These are phyloP conservation scores for Shargacucullia verbasci DNA, from an alignment of 2,888 invertebrate species.

Conservation along the genomic window DNA sequence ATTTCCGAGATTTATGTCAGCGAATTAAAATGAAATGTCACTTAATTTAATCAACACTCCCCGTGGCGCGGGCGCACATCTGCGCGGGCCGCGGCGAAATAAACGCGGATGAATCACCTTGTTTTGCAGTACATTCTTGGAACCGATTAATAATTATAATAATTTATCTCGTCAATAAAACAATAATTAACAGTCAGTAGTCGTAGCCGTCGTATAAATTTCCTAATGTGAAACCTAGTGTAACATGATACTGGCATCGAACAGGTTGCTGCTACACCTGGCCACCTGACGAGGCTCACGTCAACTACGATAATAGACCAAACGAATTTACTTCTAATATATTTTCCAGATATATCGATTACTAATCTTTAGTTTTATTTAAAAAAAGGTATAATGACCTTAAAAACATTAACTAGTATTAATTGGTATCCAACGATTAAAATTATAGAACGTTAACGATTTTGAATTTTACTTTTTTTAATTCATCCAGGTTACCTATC, in stretches of 20 bases:
- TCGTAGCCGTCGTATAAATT: slow-evolving; percentile 87
- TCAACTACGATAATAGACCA: slow-evolving; percentile 80
- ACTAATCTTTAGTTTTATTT: slow-evolving; percentile 47
- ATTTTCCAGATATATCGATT: slow-evolving; percentile 72
- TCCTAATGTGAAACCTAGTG: slow-evolving; percentile 88
- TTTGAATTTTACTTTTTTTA: slow-evolving; percentile 20
- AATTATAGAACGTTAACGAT: slow-evolving; percentile 5
- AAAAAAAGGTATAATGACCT: slow-evolving; percentile 19
- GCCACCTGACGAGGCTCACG: slow-evolving; percentile 79
- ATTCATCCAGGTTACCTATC: slow-evolving; percentile 20
- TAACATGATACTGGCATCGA: slow-evolving; percentile 80
- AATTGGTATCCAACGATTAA: slow-evolving; percentile 13
- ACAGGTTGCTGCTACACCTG: slow-evolving; percentile 84
- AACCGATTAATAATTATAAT: slow-evolving; percentile 85
- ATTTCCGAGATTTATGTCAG: slow-evolving; percentile 80
- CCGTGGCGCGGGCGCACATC: slow-evolving; percentile 76
- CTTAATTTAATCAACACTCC: slow-evolving; percentile 83
- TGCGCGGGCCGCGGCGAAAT: slow-evolving; percentile 70
- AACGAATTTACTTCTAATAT: slow-evolving; percentile 71
- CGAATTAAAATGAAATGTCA: slow-evolving; percentile 86
- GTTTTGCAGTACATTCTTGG: slow-evolving; percentile 86
- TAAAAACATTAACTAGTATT: slow-evolving; percentile 17
- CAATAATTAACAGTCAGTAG: slow-evolving; percentile 87
- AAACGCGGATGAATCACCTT: slow-evolving; percentile 83
- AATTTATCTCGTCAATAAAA: slow-evolving; percentile 86